Percentiles rank a stretch among this genome's conserved stretches.
Conservation (phyloP, 2,888 invertebrate genomes). For the Amphipyra tragopoginis region DNA sequence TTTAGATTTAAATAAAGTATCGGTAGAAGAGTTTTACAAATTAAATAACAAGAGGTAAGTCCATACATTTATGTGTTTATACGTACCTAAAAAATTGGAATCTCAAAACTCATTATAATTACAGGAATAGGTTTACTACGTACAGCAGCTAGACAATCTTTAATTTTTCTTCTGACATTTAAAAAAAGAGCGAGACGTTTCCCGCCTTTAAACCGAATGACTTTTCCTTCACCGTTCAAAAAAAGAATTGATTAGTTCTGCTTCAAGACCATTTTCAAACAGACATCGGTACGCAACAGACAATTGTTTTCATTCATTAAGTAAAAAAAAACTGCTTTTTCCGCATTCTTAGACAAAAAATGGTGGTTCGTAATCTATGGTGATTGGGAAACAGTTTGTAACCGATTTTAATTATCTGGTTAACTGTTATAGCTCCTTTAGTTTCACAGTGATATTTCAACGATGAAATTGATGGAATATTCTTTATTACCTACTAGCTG, state of each 20-base stretch:
- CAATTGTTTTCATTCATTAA: conserved; percentile 54
- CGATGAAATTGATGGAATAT: neutral
- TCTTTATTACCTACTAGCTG: too few species aligned
- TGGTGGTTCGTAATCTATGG: conserved; percentile 29
- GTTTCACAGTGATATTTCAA: neutral
- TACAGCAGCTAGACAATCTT: neutral
- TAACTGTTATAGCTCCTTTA: neutral
- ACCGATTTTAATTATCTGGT: neutral
- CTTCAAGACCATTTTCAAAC: conserved; percentile 24
- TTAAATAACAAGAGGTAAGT: too few species aligned
- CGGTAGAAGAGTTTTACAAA: too few species aligned
- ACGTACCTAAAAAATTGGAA: too few species aligned
- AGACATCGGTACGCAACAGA: conserved; percentile 27
- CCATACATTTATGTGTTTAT: too few species aligned
- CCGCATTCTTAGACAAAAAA: conserved; percentile 22
- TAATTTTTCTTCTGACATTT: conserved; percentile 1
- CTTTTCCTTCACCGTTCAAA: conserved; percentile 36
- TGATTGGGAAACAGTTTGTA: conserved; percentile 8
- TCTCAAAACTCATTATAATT: too few species aligned
- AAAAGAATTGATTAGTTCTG: conserved; percentile 46
- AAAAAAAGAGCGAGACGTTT: conserved; percentile 30
- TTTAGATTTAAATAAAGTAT: too few species aligned
- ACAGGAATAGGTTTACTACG: neutral
- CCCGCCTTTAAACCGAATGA: conserved; percentile 18
- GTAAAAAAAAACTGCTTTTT: conserved; percentile 22